Percentiles rank a stretch among this genome's conserved stretches.
These are phyloP conservation scores for Euura lappo DNA, from an alignment of 1,140 invertebrate species.

Conservation along the genomic window DNA sequence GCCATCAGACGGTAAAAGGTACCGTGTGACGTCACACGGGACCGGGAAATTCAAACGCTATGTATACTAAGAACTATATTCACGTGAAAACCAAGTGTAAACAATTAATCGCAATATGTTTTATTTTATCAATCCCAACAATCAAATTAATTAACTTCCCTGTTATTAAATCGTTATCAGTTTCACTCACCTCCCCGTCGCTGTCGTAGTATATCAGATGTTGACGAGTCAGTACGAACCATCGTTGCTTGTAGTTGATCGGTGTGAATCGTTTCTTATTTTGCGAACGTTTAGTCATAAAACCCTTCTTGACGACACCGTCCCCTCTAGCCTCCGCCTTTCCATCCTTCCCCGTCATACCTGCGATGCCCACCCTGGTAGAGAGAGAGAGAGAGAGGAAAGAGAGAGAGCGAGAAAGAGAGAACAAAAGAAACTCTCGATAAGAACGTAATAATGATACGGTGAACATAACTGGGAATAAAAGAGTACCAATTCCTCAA, in stretches of 20 bases:
- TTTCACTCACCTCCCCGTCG: conserved; percentile 72
- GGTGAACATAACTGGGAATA: too few relatives aligned
- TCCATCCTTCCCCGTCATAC: conserved; percentile 54
- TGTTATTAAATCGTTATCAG: too few relatives aligned
- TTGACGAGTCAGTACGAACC: conserved; percentile 79
- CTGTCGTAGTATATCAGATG: conserved; percentile 82
- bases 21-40: too few relatives aligned
- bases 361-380: conserved; percentile 35
- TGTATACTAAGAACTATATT: too few relatives aligned
- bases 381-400: neutral
- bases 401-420: neutral
- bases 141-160: too few relatives aligned
- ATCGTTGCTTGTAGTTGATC: conserved; percentile 84
- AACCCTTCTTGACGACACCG: conserved; percentile 63
- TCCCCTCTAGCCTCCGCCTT: conserved; percentile 50
- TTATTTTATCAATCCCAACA: too few relatives aligned
- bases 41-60: too few relatives aligned
- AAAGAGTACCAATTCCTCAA: too few relatives aligned
- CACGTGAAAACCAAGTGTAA: too few relatives aligned
- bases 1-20: too few relatives aligned
- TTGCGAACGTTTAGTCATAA: conserved; percentile 86
- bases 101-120: too few relatives aligned
- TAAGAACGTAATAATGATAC: too few relatives aligned
- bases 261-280: conserved; percentile 86
- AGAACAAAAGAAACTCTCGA: neutral